These are phyloP conservation scores for Philypnodon macrostomus DNA, from an alignment of 2,797 vertebrate species.

Conservation along the genomic window DNA sequence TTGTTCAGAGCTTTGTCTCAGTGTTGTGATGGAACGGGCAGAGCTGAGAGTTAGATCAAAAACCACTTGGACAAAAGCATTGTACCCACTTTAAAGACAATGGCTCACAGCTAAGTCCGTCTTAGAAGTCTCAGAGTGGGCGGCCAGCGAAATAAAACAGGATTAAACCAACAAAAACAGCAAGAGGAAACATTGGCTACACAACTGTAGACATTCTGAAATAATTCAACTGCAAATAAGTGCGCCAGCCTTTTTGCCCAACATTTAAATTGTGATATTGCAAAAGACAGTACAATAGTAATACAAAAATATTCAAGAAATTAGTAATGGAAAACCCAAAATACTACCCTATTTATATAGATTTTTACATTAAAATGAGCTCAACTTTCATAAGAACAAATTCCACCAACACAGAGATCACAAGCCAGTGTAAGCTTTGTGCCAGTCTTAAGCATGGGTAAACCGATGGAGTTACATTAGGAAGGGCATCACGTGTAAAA, in stretches of 20 bases:
- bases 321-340: too few species aligned
- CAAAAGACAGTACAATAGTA: too few species aligned
- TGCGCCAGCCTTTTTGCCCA: constrained; percentile 44
- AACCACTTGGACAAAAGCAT: constrained; percentile 35
- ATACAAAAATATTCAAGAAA: too few species aligned
- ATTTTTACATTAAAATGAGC: too few species aligned
- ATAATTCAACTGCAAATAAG: constrained; percentile 45
- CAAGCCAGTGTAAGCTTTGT: too few species aligned
- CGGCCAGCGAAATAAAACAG: constrained; percentile 36
- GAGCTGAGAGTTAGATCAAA: constrained; percentile 37
- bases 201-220: constrained; percentile 62
- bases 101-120: constrained; percentile 29
- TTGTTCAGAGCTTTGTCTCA: constrained; percentile 42
- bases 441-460: too few species aligned
- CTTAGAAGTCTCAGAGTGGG: constrained; percentile 36
- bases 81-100: constrained; percentile 49
- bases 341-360: too few species aligned
- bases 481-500: too few species aligned
- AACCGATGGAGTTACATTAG: too few species aligned
- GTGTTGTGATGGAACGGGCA: constrained; percentile 43
- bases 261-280: too few species aligned
- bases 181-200: constrained; percentile 55
- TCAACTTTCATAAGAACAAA: too few species aligned
- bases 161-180: constrained; percentile 52
- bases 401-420: too few species aligned